Evolutionary conservation across 1,140 invertebrate species (phyloP), one percentile per base, ranked within the genome.

Genomic region (Neodiprion pinetum): DNA sequence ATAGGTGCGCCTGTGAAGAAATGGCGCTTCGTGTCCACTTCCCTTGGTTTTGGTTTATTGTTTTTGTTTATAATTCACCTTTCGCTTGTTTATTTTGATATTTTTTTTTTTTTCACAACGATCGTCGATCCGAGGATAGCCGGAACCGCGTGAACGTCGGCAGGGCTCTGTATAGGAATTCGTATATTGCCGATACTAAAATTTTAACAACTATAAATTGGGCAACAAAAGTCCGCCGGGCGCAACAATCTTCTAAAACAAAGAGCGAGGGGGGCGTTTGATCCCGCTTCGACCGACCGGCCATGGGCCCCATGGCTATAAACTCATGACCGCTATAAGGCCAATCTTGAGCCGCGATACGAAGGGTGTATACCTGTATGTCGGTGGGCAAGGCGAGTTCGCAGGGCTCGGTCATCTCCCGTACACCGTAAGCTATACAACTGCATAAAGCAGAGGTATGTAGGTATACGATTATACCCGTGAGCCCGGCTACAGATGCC

Each of bases 121-220:
- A 1, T 14, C 61, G 61, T 65, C 61, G 12, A 21, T 65, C 61
- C 61, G 61, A 14, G 61, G 61, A 21, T 17, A 65, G 61, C 12
- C 61, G 21, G 23, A 47, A 11, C 40, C 23, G 23, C 40, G 17
- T 21, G 7, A 12, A 7, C 40, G 40, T 47, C 61, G 67, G 67
- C 23, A n/a, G 11, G 7, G 1, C 14, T 7, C 17, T 21, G 21
- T 47, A 21, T 21, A 23, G 4, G 21, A 23, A 69, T 69, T 47
- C 14, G 67, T 81, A 80, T 82, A 83, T 79, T 77, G 80, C 79
- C 76, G 48, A 71, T 73, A 74, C 73, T 77, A 75, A 79, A 80
- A 75, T 76, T 73, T 77, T 76, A 81, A 82, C 82, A 82, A 80
- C 79, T 78, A 80, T 85, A 85, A 86, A 87, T 85, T 84, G 81